A percentile compares a stretch with the other conserved stretches of the same genome.
These are phyloP conservation scores for Tolmerus cingulatus DNA, from an alignment of 2,888 invertebrate genomes.

Conservation along the genomic window DNA sequence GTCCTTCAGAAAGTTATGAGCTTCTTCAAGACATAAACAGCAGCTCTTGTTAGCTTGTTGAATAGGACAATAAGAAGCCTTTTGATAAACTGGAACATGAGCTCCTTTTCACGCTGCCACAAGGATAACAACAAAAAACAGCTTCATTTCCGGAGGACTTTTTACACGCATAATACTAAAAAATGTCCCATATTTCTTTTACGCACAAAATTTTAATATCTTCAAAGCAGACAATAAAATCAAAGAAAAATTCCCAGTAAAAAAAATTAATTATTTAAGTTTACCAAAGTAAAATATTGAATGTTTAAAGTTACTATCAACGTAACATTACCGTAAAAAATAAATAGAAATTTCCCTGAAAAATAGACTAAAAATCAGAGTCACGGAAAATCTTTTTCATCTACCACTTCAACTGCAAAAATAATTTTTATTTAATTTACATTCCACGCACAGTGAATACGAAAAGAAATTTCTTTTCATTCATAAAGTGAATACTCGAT, in stretches of 20 bases:
- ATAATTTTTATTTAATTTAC: conserved; percentile 6
- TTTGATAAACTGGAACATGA: not conserved
- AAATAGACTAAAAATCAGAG: not conserved
- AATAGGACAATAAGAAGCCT: not conserved
- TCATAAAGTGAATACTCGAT: not conserved
- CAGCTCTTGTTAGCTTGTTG: not conserved
- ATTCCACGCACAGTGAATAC: not conserved
- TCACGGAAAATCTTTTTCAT: not conserved
- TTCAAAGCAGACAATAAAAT: not conserved
- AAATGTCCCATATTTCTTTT: not conserved
- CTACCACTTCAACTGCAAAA: not conserved
- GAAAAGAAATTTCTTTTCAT: not conserved
- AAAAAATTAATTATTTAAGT: not conserved
- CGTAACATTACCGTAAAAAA: not conserved
- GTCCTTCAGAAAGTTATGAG: not conserved
- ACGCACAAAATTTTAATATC: not conserved
- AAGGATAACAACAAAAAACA: not conserved
- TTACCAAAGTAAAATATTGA: not conserved
- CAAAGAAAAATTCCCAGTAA: not conserved
- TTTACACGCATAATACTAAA: not conserved
- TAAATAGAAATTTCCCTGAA: not conserved
- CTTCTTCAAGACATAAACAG: not conserved
- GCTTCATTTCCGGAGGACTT: not conserved
- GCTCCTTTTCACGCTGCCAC: not conserved
- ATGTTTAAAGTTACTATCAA: not conserved